A percentile compares a stretch with the other conserved stretches of the same genome.
phyloP scores from a whole-genome alignment of 1,140 invertebrate species.

The Penaeus japonicus region DNA sequence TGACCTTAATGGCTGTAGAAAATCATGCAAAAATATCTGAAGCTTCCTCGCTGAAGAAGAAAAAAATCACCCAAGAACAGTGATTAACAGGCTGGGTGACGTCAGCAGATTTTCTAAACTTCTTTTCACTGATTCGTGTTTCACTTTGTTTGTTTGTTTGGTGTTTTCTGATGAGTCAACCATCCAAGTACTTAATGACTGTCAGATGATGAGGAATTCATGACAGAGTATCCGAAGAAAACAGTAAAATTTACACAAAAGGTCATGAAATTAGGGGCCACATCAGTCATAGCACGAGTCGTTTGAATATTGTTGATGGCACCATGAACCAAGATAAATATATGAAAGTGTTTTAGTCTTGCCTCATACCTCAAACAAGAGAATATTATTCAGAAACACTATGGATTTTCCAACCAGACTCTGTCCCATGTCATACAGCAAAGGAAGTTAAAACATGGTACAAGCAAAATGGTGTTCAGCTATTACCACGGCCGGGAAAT shows the following conservation, averaged over 20 bases:
- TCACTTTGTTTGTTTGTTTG: background rate
- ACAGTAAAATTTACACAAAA: background rate
- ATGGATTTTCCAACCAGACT: background rate
- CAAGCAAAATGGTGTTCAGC: no score
- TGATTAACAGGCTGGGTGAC: no score
- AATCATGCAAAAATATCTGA: no score
- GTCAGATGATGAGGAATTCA: background rate
- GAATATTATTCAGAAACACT: slow-evolving; percentile 23
- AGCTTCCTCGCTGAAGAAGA: no score
- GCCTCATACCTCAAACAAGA: slow-evolving; percentile 43
- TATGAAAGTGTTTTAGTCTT: slow-evolving; percentile 33
- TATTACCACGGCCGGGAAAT: background rate
- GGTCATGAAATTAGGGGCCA: slow-evolving; percentile 58
- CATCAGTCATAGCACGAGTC: slow-evolving; percentile 46
- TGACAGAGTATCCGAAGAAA: background rate
- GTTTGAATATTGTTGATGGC: slow-evolving; percentile 54
- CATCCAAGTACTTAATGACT: background rate
- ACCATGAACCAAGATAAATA: slow-evolving; percentile 58
- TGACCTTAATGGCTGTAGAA: no score
- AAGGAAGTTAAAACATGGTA: no score
- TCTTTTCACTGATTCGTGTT: background rate
- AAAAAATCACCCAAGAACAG: no score
- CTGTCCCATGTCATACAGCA: slow-evolving; percentile 57
- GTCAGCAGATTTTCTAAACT: background rate
- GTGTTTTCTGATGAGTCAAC: background rate